phyloP scores from a whole-genome alignment of 2,113 vertebrate genomes.

The Lontra canadensis region DNA sequence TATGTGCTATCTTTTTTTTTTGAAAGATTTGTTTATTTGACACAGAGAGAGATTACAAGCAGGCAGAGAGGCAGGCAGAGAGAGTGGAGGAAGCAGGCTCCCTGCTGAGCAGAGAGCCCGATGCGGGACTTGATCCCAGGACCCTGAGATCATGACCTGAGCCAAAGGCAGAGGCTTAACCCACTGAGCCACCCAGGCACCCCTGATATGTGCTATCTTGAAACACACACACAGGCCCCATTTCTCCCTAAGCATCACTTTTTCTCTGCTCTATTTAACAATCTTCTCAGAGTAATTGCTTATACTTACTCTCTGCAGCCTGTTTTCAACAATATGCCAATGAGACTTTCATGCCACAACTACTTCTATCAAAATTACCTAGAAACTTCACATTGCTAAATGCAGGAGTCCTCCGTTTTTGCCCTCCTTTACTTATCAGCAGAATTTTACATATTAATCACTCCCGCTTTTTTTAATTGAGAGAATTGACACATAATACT shows the following conservation, averaged over 20 bases:
- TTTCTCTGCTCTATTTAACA: background rate
- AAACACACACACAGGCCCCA: background rate
- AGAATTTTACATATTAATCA: background rate
- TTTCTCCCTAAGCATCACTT: background rate
- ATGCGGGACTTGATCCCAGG: no score
- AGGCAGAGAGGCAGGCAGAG: no score
- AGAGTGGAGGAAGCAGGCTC: no score
- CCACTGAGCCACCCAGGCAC: no score
- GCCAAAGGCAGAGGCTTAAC: no score
- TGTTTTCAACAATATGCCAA: background rate
- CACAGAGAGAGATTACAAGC: no score
- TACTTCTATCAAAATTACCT: background rate
- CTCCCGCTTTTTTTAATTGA: background rate
- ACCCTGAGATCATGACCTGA: no score
- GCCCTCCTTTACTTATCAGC: background rate
- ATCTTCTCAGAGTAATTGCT: background rate
- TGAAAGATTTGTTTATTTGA: no score
- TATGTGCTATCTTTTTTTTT: background rate
- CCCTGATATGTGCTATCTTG: background rate
- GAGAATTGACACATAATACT: background rate
- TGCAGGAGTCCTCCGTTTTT: background rate
- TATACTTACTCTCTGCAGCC: background rate
- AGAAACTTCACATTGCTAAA: background rate
- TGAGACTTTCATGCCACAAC: background rate
- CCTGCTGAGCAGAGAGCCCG: no score